Percentiles rank a stretch among this genome's conserved stretches.
These are phyloP conservation scores for Athalia circularis DNA, from an alignment of 2,888 invertebrate species.

Conservation along the genomic window DNA sequence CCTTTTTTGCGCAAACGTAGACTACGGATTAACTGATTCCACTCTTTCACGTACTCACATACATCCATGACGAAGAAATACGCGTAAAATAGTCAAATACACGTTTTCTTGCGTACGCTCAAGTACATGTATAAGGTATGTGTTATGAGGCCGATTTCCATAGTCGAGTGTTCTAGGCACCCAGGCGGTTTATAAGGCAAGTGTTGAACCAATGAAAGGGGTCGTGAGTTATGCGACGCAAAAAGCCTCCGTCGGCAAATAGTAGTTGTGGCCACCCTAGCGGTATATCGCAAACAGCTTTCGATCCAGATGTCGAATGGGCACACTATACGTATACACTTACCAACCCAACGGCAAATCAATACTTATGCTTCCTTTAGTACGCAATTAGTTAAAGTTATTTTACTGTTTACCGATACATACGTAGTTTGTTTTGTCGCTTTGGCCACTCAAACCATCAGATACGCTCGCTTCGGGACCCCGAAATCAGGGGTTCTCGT, in stretches of 20 bases:
- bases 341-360: constrained; percentile 21
- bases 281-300: constrained; percentile 31
- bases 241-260: constrained; percentile 32
- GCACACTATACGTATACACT: too few species aligned
- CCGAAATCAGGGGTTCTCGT: too few species aligned
- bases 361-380: constrained; percentile 31
- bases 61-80: background rate
- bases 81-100: background rate
- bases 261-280: constrained; percentile 32
- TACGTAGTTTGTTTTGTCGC: too few species aligned
- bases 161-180: constrained; percentile 17
- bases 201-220: constrained; percentile 35
- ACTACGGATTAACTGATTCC: background rate
- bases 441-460: too few species aligned
- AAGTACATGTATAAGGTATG: background rate
- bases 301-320: constrained; percentile 30
- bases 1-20: background rate
- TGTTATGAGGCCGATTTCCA: constrained; percentile 24
- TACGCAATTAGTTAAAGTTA: constrained; percentile 17
- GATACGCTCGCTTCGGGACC: too few species aligned
- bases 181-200: constrained; percentile 31
- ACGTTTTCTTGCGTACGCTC: background rate
- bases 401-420: background rate
- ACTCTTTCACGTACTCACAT: background rate
- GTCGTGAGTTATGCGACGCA: constrained; percentile 35